phyloP scores from a whole-genome alignment of 2,888 invertebrate species.

The Cryptops parisi region DNA sequence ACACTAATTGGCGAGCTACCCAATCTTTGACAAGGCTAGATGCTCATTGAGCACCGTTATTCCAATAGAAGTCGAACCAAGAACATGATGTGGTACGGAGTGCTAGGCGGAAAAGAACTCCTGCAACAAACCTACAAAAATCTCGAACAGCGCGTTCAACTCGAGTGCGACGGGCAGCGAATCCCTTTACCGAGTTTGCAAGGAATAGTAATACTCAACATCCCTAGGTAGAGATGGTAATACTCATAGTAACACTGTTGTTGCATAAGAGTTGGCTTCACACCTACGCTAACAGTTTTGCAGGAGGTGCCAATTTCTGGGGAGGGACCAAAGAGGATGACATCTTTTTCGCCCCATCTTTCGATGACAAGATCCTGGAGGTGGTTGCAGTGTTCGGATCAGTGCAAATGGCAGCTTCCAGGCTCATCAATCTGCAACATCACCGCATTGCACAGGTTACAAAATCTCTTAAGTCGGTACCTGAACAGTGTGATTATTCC shows the following conservation, averaged over 20 bases:
- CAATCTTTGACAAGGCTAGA: neutral
- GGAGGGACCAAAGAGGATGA: conserved; percentile 85
- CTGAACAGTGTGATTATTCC: conserved; percentile 19
- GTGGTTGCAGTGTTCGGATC: conserved; percentile 96
- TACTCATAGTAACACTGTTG: neutral
- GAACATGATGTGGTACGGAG: conserved; percentile 83
- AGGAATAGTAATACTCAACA: conserved; percentile 92
- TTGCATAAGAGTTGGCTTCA: too few relatives aligned
- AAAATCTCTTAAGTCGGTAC: too few relatives aligned
- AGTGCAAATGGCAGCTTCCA: conserved; percentile 92
- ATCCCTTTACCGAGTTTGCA: conserved; percentile 91
- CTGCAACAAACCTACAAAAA: conserved; percentile 75
- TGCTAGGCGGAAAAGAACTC: conserved; percentile 42
- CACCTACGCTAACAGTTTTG: too few relatives aligned
- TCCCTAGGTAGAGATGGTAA: conserved; percentile 49
- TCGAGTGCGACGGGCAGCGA: conserved; percentile 91
- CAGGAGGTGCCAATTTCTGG: conserved; percentile 99
- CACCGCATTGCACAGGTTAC: conserved; percentile 78
- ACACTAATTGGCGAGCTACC: too few relatives aligned
- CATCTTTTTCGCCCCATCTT: conserved; percentile 78
- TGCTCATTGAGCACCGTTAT: conserved; percentile 6
- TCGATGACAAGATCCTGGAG: conserved; percentile 91
- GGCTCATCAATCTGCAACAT: conserved; percentile 87
- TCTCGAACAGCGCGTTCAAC: conserved; percentile 81
- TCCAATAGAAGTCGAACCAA: conserved; percentile 61